Base-by-base conservation (phyloP, 1,140 invertebrate genomes). In the Caenorhabditis briggsae region DNA sequence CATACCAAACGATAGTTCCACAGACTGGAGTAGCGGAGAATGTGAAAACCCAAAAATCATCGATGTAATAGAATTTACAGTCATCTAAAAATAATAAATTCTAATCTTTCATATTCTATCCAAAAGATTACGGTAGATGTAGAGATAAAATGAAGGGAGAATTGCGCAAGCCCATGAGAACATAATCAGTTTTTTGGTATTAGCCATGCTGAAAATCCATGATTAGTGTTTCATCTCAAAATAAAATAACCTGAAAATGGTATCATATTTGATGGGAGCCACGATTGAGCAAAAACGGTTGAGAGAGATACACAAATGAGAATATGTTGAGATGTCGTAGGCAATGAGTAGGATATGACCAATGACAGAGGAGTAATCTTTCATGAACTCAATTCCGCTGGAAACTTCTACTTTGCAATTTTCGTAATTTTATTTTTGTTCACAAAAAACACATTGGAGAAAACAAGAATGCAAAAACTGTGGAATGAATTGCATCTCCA, bases 401-500 rank as follows among this genome's bases (percentile, higher is more conserved):
- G 18, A 70, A 70, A 64, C 33, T 25, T 18, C 18, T 5, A 25
- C 16, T 46, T 43, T 23, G 11, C 43, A 43, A n/a, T 18, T 43
- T 43, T 16, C n/a, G 7, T 1, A 7, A 65, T 5, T 7, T 1
- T 46, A 8, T 70, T 5, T 43, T 11, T n/a, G 46, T 33, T 70
- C 23, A 70, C 64, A 70, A 70, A n/a, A 70, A 43, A 18, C 64
- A 70, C 64, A 70, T 70, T 70, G 64, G 64, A 18, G 64, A 70
- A 18, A 70, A 70, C 2, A 70, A 6, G 16, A 70, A 70, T 5
- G 64, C 41, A 70, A 70, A 70, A 70, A 70, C 41, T 18, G 64
- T 70, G n/a, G 64, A 70, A 18, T 70, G 64, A 43, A 70, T 70
- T 7, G 64, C 64, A 70, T 70, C 64, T 70, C 64, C 64, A 70